Conservation (phyloP, 1,140 invertebrate species). For the Camponotus floridanus region DNA sequence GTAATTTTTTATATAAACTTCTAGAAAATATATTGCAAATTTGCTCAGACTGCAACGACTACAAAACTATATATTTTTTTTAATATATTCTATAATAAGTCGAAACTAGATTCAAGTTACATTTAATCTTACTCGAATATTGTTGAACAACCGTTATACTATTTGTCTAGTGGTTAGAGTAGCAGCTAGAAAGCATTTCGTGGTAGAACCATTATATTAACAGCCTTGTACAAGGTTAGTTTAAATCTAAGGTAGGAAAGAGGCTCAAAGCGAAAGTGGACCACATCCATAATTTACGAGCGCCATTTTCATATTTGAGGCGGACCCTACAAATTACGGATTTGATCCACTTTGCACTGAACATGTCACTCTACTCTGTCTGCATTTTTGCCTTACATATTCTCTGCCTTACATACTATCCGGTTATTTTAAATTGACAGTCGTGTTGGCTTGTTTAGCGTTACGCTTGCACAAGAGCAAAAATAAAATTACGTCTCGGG, state of each 20-base stretch:
- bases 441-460: background rate
- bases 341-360: conserved; percentile 1
- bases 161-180: background rate
- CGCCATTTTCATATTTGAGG: conserved; percentile 35
- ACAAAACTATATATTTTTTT: background rate
- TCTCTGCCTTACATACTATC: background rate
- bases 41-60: background rate
- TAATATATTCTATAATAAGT: background rate
- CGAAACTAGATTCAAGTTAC: background rate
- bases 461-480: background rate
- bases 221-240: conserved; percentile 17
- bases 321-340: conserved; percentile 10
- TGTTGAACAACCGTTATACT: conserved; percentile 12
- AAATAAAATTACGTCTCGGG: background rate
- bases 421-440: background rate
- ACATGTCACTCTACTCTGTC: background rate
- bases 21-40: background rate
- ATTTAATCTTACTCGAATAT: background rate
- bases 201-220: conserved; percentile 43
- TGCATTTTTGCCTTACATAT: background rate
- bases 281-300: conserved; percentile 33
- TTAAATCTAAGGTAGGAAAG: conserved; percentile 40
- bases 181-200: conserved; percentile 37
- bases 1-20: background rate
- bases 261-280: conserved; percentile 22